A percentile compares a stretch with the other conserved stretches of the same genome.
Evolutionary conservation across 2,888 invertebrate genomes (phyloP).

Genomic region (Nephrotoma appendiculata): DNA sequence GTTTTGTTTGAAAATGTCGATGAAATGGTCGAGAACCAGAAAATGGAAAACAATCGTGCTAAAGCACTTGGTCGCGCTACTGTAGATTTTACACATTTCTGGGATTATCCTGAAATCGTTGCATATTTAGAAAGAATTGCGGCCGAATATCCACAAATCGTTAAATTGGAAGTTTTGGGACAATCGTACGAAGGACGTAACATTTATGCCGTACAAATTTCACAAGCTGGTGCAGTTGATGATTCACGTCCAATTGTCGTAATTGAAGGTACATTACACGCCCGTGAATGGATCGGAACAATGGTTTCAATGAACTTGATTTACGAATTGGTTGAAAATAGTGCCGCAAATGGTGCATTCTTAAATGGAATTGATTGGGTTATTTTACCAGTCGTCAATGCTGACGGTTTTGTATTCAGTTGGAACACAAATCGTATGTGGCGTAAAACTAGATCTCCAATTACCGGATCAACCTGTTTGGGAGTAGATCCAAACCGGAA

Average conservation of each 20-base stretch:
- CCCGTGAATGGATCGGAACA: background rate
- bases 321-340: background rate
- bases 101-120: background rate
- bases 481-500: slow-evolving; percentile 69
- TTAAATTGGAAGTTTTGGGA: background rate
- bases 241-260: background rate
- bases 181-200: background rate
- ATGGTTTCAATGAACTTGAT: background rate
- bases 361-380: background rate
- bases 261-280: background rate
- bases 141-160: background rate
- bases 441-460: slow-evolving; percentile 49
- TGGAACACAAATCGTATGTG: slow-evolving; percentile 36
- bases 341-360: background rate
- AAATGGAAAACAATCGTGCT: background rate
- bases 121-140: background rate
- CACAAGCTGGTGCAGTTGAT: background rate
- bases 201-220: background rate
- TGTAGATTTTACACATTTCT: background rate
- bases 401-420: slow-evolving; percentile 31
- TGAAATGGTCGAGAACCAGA: background rate
- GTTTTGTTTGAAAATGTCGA: background rate
- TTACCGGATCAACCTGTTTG: slow-evolving; percentile 34
- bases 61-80: background rate
- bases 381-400: slow-evolving; percentile 28